phyloP scores from a whole-genome alignment of 1,140 invertebrate species.

The Conus ventricosus region DNA sequence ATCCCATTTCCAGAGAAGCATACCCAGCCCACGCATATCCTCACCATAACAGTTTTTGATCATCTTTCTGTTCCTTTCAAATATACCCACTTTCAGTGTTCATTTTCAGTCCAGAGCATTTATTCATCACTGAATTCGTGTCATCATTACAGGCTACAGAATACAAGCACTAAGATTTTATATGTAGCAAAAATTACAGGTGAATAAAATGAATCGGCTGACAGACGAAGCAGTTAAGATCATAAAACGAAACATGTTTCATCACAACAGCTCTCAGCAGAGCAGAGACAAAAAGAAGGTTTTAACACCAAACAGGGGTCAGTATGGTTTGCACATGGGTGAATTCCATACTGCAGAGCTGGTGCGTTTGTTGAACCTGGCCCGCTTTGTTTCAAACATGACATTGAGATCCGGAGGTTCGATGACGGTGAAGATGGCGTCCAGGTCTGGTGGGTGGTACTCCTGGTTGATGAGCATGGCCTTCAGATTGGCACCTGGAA shows the following conservation, averaged over 20 bases:
- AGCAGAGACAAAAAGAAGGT: neutral
- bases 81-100: neutral
- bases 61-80: neutral
- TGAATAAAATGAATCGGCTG: neutral
- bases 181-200: too few species aligned
- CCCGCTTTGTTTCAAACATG: constrained; percentile 60
- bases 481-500: constrained; percentile 59
- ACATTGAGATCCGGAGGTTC: constrained; percentile 61
- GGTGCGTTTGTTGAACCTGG: constrained; percentile 63
- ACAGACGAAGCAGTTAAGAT: neutral
- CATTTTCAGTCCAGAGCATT: neutral
- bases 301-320: constrained; percentile 1
- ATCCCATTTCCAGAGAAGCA: neutral
- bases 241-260: neutral
- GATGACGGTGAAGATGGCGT: constrained; percentile 55
- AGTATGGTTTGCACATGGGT: constrained; percentile 54
- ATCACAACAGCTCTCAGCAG: neutral
- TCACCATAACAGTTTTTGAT: neutral
- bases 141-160: neutral
- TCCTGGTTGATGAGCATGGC: constrained; percentile 60
- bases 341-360: constrained; percentile 68
- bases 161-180: neutral
- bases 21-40: neutral
- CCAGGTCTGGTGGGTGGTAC: constrained; percentile 57
- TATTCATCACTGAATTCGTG: neutral